Conservation (phyloP, 2,797 vertebrate genomes). For the Sandelia bainsii region DNA sequence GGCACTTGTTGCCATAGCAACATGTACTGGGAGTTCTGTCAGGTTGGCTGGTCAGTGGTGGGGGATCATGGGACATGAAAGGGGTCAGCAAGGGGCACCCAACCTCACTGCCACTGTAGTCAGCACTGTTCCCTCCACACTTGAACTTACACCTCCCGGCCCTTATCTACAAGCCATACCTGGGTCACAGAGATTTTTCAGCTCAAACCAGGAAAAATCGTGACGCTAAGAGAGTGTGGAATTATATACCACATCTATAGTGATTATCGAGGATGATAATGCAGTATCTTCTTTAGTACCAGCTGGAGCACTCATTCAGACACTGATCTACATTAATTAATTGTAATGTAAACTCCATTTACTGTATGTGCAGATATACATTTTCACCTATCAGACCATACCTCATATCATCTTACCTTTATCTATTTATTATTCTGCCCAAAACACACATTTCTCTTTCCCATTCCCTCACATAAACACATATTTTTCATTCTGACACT, state of each 20-base stretch:
- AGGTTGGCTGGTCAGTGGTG: slow-evolving; percentile 53
- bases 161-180: background rate
- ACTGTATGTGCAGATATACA: background rate
- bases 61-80: slow-evolving; percentile 43
- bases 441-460: slow-evolving; percentile 44
- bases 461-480: slow-evolving; percentile 69
- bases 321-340: slow-evolving; percentile 19
- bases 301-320: slow-evolving; percentile 21
- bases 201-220: slow-evolving; percentile 13
- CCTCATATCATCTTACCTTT: slow-evolving; percentile 36
- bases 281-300: slow-evolving; percentile 1
- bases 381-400: slow-evolving; percentile 13
- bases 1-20: slow-evolving; percentile 75
- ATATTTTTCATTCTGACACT: slow-evolving; percentile 66
- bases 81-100: slow-evolving; percentile 35
- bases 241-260: slow-evolving; percentile 23
- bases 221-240: slow-evolving; percentile 16
- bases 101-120: slow-evolving; percentile 27
- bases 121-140: slow-evolving; percentile 20
- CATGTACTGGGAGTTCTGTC: slow-evolving; percentile 48
- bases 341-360: slow-evolving; percentile 26
- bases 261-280: slow-evolving; percentile 12
- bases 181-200: slow-evolving; percentile 28
- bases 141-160: background rate
- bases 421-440: slow-evolving; percentile 43